These are phyloP conservation scores for Strix aluco DNA, from an alignment of 2,113 vertebrate genomes.

Conservation along the genomic window DNA sequence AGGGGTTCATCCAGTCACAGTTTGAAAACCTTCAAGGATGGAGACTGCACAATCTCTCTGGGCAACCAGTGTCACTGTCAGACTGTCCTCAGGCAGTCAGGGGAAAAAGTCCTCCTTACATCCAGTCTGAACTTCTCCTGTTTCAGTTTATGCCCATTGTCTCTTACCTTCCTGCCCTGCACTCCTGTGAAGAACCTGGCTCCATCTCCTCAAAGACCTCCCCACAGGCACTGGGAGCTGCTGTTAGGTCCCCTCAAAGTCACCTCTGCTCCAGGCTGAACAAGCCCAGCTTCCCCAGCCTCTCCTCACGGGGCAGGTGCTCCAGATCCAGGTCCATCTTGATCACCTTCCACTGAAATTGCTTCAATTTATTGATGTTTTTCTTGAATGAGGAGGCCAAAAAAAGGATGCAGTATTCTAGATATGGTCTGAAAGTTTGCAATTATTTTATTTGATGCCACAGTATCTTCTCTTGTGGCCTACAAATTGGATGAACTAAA, in stretches of 20 bases:
- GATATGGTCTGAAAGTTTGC: background rate
- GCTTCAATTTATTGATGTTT: background rate
- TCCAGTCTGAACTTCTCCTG: background rate
- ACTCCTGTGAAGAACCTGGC: background rate
- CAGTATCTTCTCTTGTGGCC: background rate
- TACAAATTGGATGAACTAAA: constrained; percentile 20
- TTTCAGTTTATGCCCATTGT: background rate
- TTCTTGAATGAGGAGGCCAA: background rate
- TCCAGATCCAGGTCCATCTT: background rate
- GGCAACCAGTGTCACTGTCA: background rate
- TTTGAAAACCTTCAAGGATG: background rate
- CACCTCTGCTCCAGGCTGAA: background rate
- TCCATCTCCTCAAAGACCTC: background rate
- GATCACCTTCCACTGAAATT: background rate
- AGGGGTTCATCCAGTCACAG: background rate
- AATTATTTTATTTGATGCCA: constrained; percentile 20
- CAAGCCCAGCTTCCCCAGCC: background rate
- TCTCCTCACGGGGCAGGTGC: background rate
- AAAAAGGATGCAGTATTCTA: background rate
- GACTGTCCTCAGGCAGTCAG: background rate
- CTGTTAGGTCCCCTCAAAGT: background rate
- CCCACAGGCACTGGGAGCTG: background rate
- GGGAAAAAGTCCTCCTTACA: background rate
- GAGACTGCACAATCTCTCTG: background rate
- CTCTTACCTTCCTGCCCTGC: background rate